Evolutionary conservation across 2,888 invertebrate species (phyloP).

Genomic region (Leptinotarsa tumamoca): DNA sequence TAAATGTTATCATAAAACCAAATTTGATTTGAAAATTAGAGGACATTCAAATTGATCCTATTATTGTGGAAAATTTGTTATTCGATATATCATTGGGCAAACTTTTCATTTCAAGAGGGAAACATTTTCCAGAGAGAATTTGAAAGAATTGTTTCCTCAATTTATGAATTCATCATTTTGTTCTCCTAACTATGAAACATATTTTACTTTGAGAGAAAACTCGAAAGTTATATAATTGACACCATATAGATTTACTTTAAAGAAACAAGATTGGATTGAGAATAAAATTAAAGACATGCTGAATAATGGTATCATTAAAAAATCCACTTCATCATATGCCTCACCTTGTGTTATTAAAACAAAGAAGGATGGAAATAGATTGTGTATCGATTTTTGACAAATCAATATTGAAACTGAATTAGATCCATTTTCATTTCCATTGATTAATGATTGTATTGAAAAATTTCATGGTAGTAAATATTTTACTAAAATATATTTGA

Average conservation of each 20-base stretch:
- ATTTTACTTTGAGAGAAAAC: background rate
- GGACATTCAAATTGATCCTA: background rate
- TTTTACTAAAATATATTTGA: background rate
- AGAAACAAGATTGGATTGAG: background rate
- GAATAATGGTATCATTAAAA: background rate
- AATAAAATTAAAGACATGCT: background rate
- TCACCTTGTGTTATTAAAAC: background rate
- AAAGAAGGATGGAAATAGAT: slow-evolving; percentile 1
- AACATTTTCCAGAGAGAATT: background rate
- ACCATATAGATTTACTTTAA: background rate
- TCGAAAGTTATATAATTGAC: background rate
- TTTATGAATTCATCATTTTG: background rate
- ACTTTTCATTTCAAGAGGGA: background rate
- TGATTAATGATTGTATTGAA: background rate
- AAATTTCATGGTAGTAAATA: slow-evolving; percentile 3
- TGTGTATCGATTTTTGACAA: background rate
- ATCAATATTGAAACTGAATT: background rate
- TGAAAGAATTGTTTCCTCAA: background rate
- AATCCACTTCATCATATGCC: background rate
- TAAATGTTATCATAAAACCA: too few relatives aligned
- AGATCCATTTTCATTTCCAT: background rate
- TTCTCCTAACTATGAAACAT: background rate
- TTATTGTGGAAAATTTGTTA: background rate
- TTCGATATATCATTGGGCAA: background rate
- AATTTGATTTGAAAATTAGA: too few relatives aligned